A percentile compares a stretch with the other conserved stretches of the same genome.
These are phyloP conservation scores for Drosophila phalerata DNA, from an alignment of 2,888 invertebrate genomes.

Conservation along the genomic window DNA sequence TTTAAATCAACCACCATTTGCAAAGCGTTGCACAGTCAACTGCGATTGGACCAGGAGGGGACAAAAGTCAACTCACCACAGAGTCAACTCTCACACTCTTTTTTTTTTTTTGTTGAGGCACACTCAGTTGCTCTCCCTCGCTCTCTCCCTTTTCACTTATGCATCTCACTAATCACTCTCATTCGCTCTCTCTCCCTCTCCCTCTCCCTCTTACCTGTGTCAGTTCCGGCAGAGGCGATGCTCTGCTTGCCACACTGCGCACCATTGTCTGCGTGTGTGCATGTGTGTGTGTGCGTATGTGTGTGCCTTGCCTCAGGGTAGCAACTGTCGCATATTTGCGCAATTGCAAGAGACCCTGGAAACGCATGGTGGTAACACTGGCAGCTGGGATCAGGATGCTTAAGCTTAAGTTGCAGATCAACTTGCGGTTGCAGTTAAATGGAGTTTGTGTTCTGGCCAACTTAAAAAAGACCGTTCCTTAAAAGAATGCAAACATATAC, in stretches of 20 bases:
- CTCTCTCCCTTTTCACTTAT: not conserved
- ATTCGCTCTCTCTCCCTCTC: not conserved
- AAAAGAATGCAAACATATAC: not conserved
- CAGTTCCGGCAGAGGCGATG: slow-evolving; percentile 63
- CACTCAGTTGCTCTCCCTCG: slow-evolving; percentile 13
- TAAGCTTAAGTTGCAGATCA: not conserved
- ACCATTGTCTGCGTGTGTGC: slow-evolving; percentile 20
- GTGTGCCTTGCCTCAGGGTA: slow-evolving; percentile 47
- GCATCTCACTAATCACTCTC: slow-evolving; percentile 10
- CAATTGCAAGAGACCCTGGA: slow-evolving; percentile 64
- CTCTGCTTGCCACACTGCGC: slow-evolving; percentile 70
- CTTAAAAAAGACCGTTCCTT: not conserved
- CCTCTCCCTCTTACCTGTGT: slow-evolving; percentile 61
- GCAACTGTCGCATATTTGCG: slow-evolving; percentile 61
- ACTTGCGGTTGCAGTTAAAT: not conserved
- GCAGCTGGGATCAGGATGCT: not conserved
- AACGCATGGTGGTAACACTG: slow-evolving; percentile 54
- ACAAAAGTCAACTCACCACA: slow-evolving; percentile 40
- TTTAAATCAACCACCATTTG: slow-evolving; percentile 57
- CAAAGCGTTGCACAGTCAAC: slow-evolving; percentile 32
- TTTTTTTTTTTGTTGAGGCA: no score
- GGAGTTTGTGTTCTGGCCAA: not conserved
- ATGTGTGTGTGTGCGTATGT: slow-evolving; percentile 25
- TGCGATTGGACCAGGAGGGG: slow-evolving; percentile 44
- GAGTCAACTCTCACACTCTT: slow-evolving; percentile 14